Evolutionary conservation across 2,113 vertebrate species (phyloP).

Genomic region (Neogale vison): DNA sequence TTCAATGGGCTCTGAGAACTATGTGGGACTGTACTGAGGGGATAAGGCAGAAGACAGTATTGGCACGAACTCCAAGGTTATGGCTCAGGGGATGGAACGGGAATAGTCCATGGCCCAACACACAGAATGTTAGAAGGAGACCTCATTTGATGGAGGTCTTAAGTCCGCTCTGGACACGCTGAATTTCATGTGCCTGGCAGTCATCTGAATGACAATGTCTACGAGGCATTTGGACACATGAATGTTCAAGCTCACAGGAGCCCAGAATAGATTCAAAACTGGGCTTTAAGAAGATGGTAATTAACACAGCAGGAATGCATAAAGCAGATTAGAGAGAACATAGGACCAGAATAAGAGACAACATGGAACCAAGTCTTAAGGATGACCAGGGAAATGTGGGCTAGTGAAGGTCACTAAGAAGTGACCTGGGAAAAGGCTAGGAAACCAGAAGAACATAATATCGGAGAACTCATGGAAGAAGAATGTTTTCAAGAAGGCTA

Average conservation of each 20-base stretch:
- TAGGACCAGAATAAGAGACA: not conserved
- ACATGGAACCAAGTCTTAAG: not conserved
- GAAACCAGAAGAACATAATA: not conserved
- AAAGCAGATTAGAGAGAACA: not conserved
- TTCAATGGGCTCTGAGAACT: not conserved
- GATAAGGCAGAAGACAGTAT: not conserved
- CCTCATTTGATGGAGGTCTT: not conserved
- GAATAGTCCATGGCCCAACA: not conserved
- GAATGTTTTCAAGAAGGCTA: not conserved
- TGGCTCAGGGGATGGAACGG: not conserved
- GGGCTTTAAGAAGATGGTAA: not conserved
- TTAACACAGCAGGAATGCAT: not conserved
- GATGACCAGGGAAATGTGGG: not conserved
- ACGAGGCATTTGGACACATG: no score
- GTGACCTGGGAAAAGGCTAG: not conserved
- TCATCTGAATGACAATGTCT: not conserved
- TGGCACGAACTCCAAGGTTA: not conserved
- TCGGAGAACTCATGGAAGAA: not conserved
- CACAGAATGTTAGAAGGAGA: not conserved
- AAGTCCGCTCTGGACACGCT: not conserved
- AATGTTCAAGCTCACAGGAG: not conserved
- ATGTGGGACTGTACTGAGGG: not conserved
- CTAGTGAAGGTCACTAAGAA: not conserved
- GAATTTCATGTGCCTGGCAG: not conserved
- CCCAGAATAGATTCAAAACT: not conserved